Evolutionary conservation across 1,140 invertebrate genomes (phyloP).

Genomic region (Goniozus legneri): DNA sequence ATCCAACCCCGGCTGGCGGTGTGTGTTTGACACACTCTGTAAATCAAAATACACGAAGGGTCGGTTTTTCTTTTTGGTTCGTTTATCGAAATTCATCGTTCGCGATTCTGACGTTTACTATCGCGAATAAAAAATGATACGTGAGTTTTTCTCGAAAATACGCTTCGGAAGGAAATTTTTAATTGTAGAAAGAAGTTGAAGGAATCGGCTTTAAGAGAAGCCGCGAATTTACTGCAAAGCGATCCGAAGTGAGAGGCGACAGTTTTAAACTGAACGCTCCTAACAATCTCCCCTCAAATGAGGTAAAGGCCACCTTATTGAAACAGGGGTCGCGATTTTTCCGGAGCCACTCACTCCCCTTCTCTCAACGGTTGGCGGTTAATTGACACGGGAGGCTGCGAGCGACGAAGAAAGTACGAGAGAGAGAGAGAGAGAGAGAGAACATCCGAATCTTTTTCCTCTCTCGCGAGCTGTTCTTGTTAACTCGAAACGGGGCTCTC

Average conservation of each 20-base stretch:
- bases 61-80: too few species aligned
- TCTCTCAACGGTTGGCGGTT: slow-evolving; percentile 41
- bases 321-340: slow-evolving; percentile 56
- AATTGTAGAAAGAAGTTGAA: too few species aligned
- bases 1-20: too few species aligned
- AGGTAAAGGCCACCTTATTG: slow-evolving; percentile 57
- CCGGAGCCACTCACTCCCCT: slow-evolving; percentile 26
- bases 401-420: slow-evolving; percentile 28
- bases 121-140: too few species aligned
- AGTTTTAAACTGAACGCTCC: slow-evolving; percentile 50
- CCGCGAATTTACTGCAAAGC: slow-evolving; percentile 46
- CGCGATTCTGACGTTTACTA: too few species aligned
- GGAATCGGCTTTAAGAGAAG: slow-evolving; percentile 26
- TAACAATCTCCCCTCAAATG: slow-evolving; percentile 54
- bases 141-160: too few species aligned
- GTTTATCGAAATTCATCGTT: too few species aligned
- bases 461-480: slow-evolving; percentile 48
- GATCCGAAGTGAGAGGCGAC: slow-evolving; percentile 40
- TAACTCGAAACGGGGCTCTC: slow-evolving; percentile 50
- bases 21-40: too few species aligned
- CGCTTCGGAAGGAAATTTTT: too few species aligned
- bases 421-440: too few species aligned
- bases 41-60: too few species aligned
- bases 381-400: slow-evolving; percentile 52
- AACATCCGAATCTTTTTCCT: too few species aligned